phyloP scores from a whole-genome alignment of 2,797 vertebrate genomes.

The Oceanodroma leucorhoa region DNA sequence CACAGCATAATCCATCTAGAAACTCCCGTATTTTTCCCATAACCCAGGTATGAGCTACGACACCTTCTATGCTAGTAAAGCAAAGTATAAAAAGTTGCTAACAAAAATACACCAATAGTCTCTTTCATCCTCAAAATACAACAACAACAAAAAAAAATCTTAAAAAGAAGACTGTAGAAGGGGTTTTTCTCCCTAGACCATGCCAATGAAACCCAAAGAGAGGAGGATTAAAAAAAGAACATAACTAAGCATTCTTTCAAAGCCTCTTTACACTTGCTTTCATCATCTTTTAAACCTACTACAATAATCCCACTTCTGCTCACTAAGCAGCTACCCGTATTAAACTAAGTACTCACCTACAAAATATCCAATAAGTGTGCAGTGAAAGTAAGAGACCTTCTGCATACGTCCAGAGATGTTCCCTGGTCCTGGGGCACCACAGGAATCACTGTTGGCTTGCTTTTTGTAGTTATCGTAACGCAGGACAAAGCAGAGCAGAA shows the following conservation, averaged over 20 bases:
- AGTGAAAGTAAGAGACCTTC: conserved; percentile 98
- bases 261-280: conserved; percentile 14
- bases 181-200: neutral
- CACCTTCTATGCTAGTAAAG: neutral
- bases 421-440: conserved; percentile 76
- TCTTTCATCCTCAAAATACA: neutral
- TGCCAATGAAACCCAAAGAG: neutral
- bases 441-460: conserved; percentile 88
- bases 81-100: neutral
- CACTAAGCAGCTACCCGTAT: neutral
- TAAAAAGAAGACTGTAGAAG: neutral
- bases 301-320: neutral
- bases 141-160: neutral
- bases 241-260: neutral
- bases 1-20: neutral
- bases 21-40: neutral
- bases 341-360: conserved; percentile 84
- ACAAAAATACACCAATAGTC: neutral
- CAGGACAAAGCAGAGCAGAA: conserved; percentile 95
- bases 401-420: conserved; percentile 95
- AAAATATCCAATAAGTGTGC: conserved; percentile 98
- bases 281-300: conserved; percentile 32
- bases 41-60: neutral
- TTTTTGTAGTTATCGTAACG: conserved; percentile 99
- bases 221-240: neutral